These are phyloP conservation scores for Drosophila pseudoananassae DNA, from an alignment of 1,140 invertebrate genomes.

Conservation along the genomic window DNA sequence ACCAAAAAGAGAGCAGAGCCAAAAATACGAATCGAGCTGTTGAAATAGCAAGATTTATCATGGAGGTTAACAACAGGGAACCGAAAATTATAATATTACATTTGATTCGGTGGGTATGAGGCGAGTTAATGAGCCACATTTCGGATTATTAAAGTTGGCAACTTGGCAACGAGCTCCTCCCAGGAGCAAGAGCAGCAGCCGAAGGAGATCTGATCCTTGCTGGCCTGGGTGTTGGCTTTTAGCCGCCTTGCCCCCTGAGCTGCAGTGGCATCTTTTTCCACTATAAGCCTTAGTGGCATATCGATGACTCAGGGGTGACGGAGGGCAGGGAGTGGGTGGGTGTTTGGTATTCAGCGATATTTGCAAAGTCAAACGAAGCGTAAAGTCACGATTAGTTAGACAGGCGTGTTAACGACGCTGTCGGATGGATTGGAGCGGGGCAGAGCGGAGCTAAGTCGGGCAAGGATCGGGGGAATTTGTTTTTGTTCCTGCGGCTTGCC, in stretches of 20 bases:
- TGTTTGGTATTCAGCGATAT: conserved; percentile 69
- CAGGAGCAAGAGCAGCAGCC: not conserved
- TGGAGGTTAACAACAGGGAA: conserved; percentile 27
- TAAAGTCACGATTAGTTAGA: conserved; percentile 84
- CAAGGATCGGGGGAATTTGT: not conserved
- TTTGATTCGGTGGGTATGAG: conserved; percentile 51
- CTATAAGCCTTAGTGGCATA: not conserved
- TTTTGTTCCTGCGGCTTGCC: conserved; percentile 49
- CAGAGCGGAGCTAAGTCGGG: not conserved
- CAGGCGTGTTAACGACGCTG: conserved; percentile 79
- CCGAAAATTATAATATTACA: conserved; percentile 68
- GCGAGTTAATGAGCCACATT: conserved; percentile 79
- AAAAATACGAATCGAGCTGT: conserved; percentile 70
- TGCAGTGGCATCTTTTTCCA: conserved; percentile 59
- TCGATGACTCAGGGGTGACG: not conserved
- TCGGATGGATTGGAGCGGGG: conserved; percentile 13
- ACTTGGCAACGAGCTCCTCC: conserved; percentile 37
- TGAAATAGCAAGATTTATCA: conserved; percentile 80
- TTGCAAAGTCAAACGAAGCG: conserved; percentile 84
- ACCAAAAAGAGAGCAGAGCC: conserved; percentile 27
- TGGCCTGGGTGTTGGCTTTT: not conserved
- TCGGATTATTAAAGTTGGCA: conserved; percentile 69
- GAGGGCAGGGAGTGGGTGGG: conserved; percentile 12
- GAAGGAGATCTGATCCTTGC: conserved; percentile 11
- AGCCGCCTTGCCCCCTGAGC: conserved; percentile 7